phyloP scores from a whole-genome alignment of 2,113 vertebrate genomes.

The Apus apus region DNA sequence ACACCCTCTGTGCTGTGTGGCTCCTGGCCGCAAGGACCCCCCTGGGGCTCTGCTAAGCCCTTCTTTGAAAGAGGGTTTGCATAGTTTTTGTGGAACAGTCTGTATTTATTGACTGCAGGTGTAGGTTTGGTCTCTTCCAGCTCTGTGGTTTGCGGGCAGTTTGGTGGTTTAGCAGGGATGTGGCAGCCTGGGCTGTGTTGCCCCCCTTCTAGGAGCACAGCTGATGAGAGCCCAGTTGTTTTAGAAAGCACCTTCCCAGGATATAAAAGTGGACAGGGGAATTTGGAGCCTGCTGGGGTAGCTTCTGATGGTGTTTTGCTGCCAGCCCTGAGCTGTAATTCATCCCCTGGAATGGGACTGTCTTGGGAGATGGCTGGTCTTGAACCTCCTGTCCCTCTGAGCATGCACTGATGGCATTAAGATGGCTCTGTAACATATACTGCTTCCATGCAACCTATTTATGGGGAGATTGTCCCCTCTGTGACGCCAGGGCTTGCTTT shows the following conservation, averaged over 20 bases:
- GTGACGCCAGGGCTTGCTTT: constrained; percentile 20
- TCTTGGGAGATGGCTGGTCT: background rate
- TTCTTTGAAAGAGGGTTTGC: background rate
- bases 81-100: background rate
- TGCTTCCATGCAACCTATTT: constrained; percentile 19
- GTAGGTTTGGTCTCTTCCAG: background rate
- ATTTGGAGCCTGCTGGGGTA: background rate
- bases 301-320: background rate
- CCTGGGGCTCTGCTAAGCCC: background rate
- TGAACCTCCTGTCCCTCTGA: background rate
- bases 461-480: constrained; percentile 31
- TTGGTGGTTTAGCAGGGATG: background rate
- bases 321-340: background rate
- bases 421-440: constrained; percentile 21
- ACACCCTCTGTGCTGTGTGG: background rate
- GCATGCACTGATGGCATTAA: background rate
- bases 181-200: background rate
- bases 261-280: background rate
- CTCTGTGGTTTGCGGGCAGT: background rate
- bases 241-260: background rate
- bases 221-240: background rate
- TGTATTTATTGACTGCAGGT: background rate
- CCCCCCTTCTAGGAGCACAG: background rate
- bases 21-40: rapidly evolving
- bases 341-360: constrained; percentile 34